phyloP scores from a whole-genome alignment of 2,888 invertebrate genomes.

The Podotricha telesiphe region DNA sequence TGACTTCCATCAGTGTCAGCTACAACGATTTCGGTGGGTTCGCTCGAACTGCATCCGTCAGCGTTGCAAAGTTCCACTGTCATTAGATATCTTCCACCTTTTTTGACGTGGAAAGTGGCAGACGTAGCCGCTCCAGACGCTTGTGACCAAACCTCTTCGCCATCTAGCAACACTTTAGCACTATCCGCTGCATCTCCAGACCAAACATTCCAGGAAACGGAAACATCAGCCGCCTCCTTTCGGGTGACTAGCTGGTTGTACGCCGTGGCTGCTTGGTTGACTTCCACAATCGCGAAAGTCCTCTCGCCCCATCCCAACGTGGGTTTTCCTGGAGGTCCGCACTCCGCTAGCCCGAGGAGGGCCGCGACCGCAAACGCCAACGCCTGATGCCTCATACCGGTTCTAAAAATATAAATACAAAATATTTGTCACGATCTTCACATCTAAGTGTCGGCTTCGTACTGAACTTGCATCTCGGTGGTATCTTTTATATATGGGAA shows the following conservation, averaged over 20 bases:
- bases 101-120: slow-evolving; percentile 74
- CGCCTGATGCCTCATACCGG: slow-evolving; percentile 67
- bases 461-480: slow-evolving; percentile 68
- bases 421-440: slow-evolving; percentile 58
- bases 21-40: slow-evolving; percentile 72
- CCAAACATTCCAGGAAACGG: slow-evolving; percentile 80
- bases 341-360: slow-evolving; percentile 56
- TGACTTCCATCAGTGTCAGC: slow-evolving; percentile 81
- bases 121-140: slow-evolving; percentile 60
- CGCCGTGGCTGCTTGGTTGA: slow-evolving; percentile 78
- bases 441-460: slow-evolving; percentile 62
- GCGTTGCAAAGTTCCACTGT: slow-evolving; percentile 72
- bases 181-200: slow-evolving; percentile 72
- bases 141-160: slow-evolving; percentile 71
- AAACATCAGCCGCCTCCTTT: slow-evolving; percentile 71
- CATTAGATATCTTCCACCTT: slow-evolving; percentile 77
- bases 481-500: slow-evolving; percentile 75
- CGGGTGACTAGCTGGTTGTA: slow-evolving; percentile 76
- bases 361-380: slow-evolving; percentile 62
- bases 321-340: slow-evolving; percentile 73
- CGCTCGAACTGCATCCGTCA: slow-evolving; percentile 73
- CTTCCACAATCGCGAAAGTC: slow-evolving; percentile 76
- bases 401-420: slow-evolving; percentile 66
- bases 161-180: slow-evolving; percentile 66
- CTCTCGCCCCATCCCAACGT: slow-evolving; percentile 78